Base-by-base conservation (phyloP, 2,888 invertebrate genomes). In the Mesochorus sp. region DNA sequence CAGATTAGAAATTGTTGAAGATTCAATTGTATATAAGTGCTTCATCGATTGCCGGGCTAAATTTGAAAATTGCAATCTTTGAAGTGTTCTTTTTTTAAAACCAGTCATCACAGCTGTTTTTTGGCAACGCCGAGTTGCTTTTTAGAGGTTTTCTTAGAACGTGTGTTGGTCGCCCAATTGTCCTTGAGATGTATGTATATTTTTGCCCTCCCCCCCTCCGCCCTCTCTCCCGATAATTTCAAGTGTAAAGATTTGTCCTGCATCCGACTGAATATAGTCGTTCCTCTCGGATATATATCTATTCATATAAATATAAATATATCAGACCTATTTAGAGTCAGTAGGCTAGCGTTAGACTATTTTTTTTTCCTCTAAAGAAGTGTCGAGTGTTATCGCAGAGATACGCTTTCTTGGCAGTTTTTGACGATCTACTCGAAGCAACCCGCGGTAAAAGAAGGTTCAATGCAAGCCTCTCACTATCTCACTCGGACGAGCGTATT, bases 21-120 rank as follows among this genome's bases (percentile, higher is more conserved):
- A 47, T 75, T 75, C 8, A 84, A 86, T 86, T 88, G 87, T 87
- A 88, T 57, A 88, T 87, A 88, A 82, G 77, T 80, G 82, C 80
- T 84, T 72, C 78, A 55, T 14, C 17, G 68, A 76, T 75, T 72
- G 64, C 57, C 28, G 49, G 64, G 71, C 61, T 53, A 24, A 61
- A 59, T 37, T 61, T 34, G 57, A 55, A 82, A 59, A 76, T 80
- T 73, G 55, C 61, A 79, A 67, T 80, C 68, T 47, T 81, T 72
- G 76, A 80, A 80, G 55, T 71, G n/a, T 12, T 42, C 21, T 8
- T 59, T 51, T 74, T 28, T 37, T 37, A 49, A 42, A 21, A 37
- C 44, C 12, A 66, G 44, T 8, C 6, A 42, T n/a, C n/a, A n/a
- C 26, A 26, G 21, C 12, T 66, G 26, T 37, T 49, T 42, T 64